Evolutionary conservation across 2,113 vertebrate species (phyloP), one percentile per base, ranked within the genome.

Genomic region (Rhombomys opimus): DNA sequence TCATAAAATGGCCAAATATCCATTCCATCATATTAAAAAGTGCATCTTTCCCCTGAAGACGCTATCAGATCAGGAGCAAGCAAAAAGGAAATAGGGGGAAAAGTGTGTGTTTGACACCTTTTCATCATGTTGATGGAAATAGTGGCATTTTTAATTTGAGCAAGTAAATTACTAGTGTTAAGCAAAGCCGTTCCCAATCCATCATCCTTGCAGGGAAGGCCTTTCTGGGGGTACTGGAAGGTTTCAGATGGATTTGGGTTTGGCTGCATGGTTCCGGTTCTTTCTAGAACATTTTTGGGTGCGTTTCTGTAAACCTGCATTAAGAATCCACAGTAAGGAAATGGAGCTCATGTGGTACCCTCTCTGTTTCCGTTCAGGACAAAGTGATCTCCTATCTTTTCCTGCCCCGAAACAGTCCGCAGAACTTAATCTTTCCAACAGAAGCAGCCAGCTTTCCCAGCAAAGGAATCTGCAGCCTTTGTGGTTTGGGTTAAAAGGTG

Each of bases 401-500:
- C 46, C 7, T 75, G 65, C 67, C 65, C 50, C 38, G 59, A 77
- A 0, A 0, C 77, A 18, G 87, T 73, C 87, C 91, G 8, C 67
- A 84, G 18, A 72, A 88, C 17, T 88, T 88, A 88, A 88, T 80
- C 27, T 77, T 95, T 93, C 94, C 93, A 92, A 87, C 81, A 96
- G 93, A 93, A 91, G 57, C 73, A 59, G 86, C 91, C 94, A 95
- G 57, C 52, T 96, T 97, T 96, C 94, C 77, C 91, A 97, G 96
- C 91, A 92, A 95, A 97, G 84, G 61, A 97, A 97, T 98, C 75
- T 95, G 70, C 76, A 95, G 68, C 87, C 68, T 97, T 96, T 97
- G 97, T 96, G 94, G 72, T 97, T 98, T 97, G 86, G 81, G 57
- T 81, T 68, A 95, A 97, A 97, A 87, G 95, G 87, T 97, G 93